Conservation (phyloP, 2,113 vertebrate species). For the Megaleporinus macrocephalus region DNA sequence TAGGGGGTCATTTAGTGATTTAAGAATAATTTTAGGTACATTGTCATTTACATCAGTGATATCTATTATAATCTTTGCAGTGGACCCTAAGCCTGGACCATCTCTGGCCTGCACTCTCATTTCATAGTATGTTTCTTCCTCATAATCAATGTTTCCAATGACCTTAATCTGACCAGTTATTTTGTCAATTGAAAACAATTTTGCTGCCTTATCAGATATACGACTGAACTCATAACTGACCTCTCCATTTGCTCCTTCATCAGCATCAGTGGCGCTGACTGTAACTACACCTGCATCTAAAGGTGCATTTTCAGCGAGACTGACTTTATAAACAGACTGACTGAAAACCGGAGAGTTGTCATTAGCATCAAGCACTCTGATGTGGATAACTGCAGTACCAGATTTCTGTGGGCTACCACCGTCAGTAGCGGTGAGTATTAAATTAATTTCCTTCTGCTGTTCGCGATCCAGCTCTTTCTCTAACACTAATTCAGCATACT, state of each 20-base stretch:
- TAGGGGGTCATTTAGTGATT: slow-evolving; percentile 64
- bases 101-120: slow-evolving; percentile 71
- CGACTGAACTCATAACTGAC: slow-evolving; percentile 54
- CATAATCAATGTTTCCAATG: slow-evolving; percentile 67
- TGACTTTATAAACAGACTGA: slow-evolving; percentile 49
- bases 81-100: slow-evolving; percentile 56
- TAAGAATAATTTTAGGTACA: slow-evolving; percentile 66
- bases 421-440: slow-evolving; percentile 66
- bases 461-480: slow-evolving; percentile 56
- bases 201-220: slow-evolving; percentile 11
- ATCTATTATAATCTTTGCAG: slow-evolving; percentile 66
- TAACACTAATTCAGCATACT: slow-evolving; percentile 44
- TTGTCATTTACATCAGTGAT: slow-evolving; percentile 76
- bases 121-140: slow-evolving; percentile 64
- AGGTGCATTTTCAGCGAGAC: slow-evolving; percentile 53
- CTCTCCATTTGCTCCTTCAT: slow-evolving; percentile 81
- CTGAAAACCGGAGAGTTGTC: no score
- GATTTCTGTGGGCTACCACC: slow-evolving; percentile 68
- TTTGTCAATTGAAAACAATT: slow-evolving; percentile 38
- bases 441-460: no score
- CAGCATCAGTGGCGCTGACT: no score
- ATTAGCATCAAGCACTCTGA: slow-evolving; percentile 55
- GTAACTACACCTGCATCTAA: slow-evolving; percentile 28
- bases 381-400: slow-evolving; percentile 63
- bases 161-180: slow-evolving; percentile 69